These are phyloP conservation scores for Eubasilissa regina DNA, from an alignment of 1,140 invertebrate genomes.

Conservation along the genomic window DNA sequence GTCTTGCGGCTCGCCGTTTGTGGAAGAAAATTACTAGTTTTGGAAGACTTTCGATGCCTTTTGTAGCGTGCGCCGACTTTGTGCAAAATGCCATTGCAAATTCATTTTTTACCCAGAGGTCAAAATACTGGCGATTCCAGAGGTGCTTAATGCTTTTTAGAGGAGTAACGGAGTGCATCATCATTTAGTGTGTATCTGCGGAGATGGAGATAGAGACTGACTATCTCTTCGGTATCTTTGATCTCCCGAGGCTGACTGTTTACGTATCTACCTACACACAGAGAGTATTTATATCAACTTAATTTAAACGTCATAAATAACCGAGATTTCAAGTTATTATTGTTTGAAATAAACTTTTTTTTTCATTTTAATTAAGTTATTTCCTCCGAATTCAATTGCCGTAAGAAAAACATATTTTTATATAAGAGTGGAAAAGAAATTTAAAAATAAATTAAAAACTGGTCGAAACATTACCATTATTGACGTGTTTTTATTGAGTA, in stretches of 20 bases:
- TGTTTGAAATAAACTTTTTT: too few species aligned
- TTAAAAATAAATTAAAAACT: too few species aligned
- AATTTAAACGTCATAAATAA: too few species aligned
- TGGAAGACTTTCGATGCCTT: slow-evolving; percentile 13
- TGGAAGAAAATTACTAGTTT: slow-evolving; percentile 19
- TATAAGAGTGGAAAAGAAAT: too few species aligned
- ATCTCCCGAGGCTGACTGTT: background rate
- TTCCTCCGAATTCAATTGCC: too few species aligned
- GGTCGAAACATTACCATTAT: too few species aligned
- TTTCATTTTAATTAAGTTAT: too few species aligned
- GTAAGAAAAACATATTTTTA: too few species aligned
- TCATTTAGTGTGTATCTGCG: slow-evolving; percentile 7
- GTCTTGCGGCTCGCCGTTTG: slow-evolving; percentile 14
- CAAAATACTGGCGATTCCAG: slow-evolving; percentile 29
- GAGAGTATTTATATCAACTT: too few species aligned
- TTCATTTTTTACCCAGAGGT: slow-evolving; percentile 43
- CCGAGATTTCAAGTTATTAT: too few species aligned
- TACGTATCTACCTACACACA: too few species aligned
- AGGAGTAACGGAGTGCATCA: slow-evolving; percentile 30
- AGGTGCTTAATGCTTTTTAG: slow-evolving; percentile 21
- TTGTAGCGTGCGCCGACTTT: slow-evolving; percentile 44
- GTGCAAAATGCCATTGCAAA: slow-evolving; percentile 35
- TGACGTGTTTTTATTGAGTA: too few species aligned
- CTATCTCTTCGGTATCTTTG: slow-evolving; percentile 10
- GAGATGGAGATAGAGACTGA: background rate